Conservation (phyloP, 53 echinoderm and acorn worm genomes). For the Mesocentrotus franciscanus region DNA sequence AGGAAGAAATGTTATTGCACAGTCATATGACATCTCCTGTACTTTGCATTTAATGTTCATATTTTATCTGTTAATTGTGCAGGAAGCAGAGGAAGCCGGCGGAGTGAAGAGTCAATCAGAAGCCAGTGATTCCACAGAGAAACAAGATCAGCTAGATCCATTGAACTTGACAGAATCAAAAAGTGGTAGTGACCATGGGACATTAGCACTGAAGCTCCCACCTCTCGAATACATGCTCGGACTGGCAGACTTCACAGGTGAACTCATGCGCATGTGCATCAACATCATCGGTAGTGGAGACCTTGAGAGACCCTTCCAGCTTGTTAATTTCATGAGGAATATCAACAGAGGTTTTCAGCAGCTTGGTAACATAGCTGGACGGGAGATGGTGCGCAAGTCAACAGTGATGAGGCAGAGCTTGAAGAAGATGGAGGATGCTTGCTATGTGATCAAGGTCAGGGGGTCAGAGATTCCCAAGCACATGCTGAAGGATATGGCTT, state of each 20-base stretch:
- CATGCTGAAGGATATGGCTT: conserved; percentile 85
- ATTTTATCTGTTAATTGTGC: neutral
- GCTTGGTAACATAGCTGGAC: conserved; percentile 78
- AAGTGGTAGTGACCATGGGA: neutral
- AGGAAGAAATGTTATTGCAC: too few relatives aligned
- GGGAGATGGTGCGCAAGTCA: conserved; percentile 87
- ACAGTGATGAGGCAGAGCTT: conserved; percentile 88
- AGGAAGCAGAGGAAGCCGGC: neutral
- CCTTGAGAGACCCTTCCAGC: conserved; percentile 78
- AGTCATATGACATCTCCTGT: neutral
- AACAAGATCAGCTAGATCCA: neutral
- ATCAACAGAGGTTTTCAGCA: conserved; percentile 88
- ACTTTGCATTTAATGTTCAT: neutral
- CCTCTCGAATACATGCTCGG: conserved; percentile 92
- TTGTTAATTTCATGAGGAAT: conserved; percentile 79
- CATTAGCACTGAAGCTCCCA: conserved; percentile 68
- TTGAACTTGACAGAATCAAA: neutral
- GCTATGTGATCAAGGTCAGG: conserved; percentile 90
- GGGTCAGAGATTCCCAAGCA: conserved; percentile 97
- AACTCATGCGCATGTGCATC: conserved; percentile 95
- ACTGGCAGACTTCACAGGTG: conserved; percentile 93
- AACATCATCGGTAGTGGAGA: conserved; percentile 89
- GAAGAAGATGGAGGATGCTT: conserved; percentile 93
- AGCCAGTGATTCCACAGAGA: conserved; percentile 5
- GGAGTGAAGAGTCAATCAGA: neutral